Evolutionary conservation across 2,888 invertebrate genomes (phyloP).

Genomic region (Halocaridina rubra): DNA sequence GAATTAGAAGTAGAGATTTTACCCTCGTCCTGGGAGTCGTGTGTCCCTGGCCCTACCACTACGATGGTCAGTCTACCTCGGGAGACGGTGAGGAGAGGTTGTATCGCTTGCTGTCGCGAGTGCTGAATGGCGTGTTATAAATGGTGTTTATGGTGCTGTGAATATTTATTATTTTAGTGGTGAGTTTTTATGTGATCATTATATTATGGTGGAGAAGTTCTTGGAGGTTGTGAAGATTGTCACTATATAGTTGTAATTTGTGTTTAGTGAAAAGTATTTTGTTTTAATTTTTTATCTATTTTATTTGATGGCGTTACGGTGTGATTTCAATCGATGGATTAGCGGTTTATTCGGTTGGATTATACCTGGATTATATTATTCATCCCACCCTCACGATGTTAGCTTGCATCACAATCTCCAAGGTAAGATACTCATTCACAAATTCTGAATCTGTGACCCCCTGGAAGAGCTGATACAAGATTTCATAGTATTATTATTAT

Average conservation of each 20-base stretch:
- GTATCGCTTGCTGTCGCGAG: background rate
- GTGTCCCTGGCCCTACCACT: no score
- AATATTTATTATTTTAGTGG: no score
- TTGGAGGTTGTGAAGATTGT: background rate
- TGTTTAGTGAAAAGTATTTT: background rate
- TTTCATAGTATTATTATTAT: no score
- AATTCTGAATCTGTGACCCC: no score
- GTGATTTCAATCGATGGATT: background rate
- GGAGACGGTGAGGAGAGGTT: background rate
- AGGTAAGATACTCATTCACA: no score
- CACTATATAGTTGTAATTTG: background rate
- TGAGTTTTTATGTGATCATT: background rate
- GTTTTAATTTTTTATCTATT: background rate
- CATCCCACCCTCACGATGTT: no score
- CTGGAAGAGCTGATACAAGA: no score
- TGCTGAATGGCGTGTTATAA: background rate
- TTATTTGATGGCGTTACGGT: background rate
- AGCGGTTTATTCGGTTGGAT: background rate
- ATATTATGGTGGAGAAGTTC: background rate
- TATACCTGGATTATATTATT: background rate
- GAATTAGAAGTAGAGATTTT: no score
- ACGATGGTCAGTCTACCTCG: conserved; percentile 7
- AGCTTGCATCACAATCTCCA: background rate
- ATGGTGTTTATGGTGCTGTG: background rate
- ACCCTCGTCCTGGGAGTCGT: no score